phyloP scores from a whole-genome alignment of 2,797 vertebrate species.

The Lindbergichthys nudifrons region DNA sequence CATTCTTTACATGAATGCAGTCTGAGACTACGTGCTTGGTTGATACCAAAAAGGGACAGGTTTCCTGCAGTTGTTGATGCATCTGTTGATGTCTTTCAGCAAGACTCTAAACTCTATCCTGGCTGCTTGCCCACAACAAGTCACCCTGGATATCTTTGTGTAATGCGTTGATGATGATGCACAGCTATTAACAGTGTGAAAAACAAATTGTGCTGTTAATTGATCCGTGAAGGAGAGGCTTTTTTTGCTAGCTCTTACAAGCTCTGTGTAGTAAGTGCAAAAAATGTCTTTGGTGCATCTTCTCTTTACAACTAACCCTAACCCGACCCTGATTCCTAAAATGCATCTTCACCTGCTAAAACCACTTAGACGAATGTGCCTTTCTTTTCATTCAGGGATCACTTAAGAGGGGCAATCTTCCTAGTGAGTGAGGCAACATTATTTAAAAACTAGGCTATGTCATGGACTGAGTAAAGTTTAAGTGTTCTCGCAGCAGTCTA shows the following conservation, averaged over 20 bases:
- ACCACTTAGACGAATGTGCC: background rate
- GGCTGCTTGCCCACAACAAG: background rate
- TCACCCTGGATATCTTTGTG: background rate
- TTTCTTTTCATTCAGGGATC: background rate
- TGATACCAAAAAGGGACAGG: no score
- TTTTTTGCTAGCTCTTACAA: background rate
- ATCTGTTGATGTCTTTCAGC: slow-evolving; percentile 19
- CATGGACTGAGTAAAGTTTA: slow-evolving; percentile 29
- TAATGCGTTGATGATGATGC: slow-evolving; percentile 11
- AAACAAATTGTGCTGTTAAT: slow-evolving; percentile 15
- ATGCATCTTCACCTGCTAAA: background rate
- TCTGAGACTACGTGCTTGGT: background rate
- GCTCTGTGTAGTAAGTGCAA: background rate
- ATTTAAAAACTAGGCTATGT: slow-evolving; percentile 19
- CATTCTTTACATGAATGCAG: no score
- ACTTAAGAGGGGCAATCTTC: background rate
- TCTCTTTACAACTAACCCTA: background rate
- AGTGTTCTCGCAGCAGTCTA: slow-evolving; percentile 49
- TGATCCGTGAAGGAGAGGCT: slow-evolving; percentile 30
- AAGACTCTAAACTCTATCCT: background rate
- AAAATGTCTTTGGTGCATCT: background rate
- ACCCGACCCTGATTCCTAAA: background rate
- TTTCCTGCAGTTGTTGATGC: background rate
- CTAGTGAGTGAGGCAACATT: slow-evolving; percentile 1
- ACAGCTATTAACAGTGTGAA: slow-evolving; percentile 4